Evolutionary conservation across 2,113 vertebrate species (phyloP).

Genomic region (Corythoichthys intestinalis): DNA sequence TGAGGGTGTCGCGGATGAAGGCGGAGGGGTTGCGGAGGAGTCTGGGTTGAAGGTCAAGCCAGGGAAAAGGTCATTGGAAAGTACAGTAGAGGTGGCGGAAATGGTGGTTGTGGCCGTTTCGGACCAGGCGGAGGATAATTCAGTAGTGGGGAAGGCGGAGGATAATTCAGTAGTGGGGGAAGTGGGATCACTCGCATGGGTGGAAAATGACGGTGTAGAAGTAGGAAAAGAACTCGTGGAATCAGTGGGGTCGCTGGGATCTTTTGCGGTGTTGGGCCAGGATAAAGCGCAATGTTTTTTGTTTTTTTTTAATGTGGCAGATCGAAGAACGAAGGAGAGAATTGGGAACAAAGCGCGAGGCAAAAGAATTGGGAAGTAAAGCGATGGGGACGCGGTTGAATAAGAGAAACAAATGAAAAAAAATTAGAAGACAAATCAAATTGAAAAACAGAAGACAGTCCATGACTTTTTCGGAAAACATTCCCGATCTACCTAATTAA

Average conservation of each 20-base stretch:
- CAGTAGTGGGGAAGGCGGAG: slow-evolving; percentile 19
- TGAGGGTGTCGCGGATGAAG: slow-evolving; percentile 48
- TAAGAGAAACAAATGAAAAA: slow-evolving; percentile 56
- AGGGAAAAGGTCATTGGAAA: slow-evolving; percentile 49
- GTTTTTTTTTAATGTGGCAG: slow-evolving; percentile 13
- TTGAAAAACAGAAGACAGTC: slow-evolving; percentile 30
- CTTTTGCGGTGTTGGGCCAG: slow-evolving; percentile 15
- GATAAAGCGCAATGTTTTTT: slow-evolving; percentile 26
- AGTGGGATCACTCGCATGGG: neutral
- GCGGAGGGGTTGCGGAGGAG: slow-evolving; percentile 13
- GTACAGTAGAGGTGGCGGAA: slow-evolving; percentile 9
- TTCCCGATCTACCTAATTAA: neutral
- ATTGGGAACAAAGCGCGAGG: slow-evolving; percentile 37
- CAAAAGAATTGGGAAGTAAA: slow-evolving; percentile 13
- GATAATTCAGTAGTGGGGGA: slow-evolving; percentile 7
- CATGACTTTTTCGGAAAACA: neutral
- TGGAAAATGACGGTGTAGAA: neutral
- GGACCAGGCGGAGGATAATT: neutral
- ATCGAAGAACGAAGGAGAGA: slow-evolving; percentile 22
- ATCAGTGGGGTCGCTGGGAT: slow-evolving; percentile 14
- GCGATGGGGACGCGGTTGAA: slow-evolving; percentile 6
- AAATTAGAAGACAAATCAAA: slow-evolving; percentile 67
- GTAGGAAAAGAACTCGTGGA: slow-evolving; percentile 4
- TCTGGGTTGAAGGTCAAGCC: slow-evolving; percentile 27
- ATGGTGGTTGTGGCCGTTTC: neutral